A percentile compares a stretch with the other conserved stretches of the same genome.
phyloP scores from a whole-genome alignment of 2,888 invertebrate species.

The Tupiocoris notatus region DNA sequence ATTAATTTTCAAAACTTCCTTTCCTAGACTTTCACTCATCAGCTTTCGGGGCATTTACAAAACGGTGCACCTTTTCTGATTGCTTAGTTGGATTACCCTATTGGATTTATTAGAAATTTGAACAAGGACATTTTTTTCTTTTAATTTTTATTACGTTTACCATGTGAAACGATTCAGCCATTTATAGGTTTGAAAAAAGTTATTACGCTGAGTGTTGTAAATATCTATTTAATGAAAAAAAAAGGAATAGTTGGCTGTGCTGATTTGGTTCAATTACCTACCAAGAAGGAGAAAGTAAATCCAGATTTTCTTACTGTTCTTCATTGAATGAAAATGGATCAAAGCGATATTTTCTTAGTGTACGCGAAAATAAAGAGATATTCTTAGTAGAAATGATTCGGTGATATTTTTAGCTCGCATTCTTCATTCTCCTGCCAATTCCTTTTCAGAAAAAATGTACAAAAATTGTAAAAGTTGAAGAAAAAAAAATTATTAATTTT shows the following conservation, averaged over 20 bases:
- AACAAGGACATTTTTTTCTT: neutral
- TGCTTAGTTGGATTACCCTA: no score
- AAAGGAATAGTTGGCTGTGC: conserved; percentile 41
- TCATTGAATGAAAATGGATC: neutral
- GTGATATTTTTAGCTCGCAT: neutral
- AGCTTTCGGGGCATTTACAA: conserved; percentile 29
- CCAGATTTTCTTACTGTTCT: neutral
- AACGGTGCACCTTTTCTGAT: conserved; percentile 14
- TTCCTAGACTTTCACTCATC: conserved; percentile 31
- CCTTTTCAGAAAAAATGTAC: conserved; percentile 8
- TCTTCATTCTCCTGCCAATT: conserved; percentile 3
- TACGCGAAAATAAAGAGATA: neutral
- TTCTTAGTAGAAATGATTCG: neutral
- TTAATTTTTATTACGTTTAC: neutral
- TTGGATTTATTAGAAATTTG: neutral
- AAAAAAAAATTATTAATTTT: conserved; percentile 6
- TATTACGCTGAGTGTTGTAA: conserved; percentile 24
- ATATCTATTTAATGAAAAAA: conserved; percentile 34
- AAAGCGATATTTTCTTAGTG: conserved; percentile 21
- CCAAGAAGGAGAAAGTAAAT: neutral
- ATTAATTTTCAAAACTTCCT: conserved; percentile 22
- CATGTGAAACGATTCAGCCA: no score
- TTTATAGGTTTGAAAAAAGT: neutral
- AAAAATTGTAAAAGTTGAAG: neutral
- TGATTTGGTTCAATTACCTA: conserved; percentile 37